Conservation (phyloP, 2,113 vertebrate species). For the Nyctibius bracteatus region DNA sequence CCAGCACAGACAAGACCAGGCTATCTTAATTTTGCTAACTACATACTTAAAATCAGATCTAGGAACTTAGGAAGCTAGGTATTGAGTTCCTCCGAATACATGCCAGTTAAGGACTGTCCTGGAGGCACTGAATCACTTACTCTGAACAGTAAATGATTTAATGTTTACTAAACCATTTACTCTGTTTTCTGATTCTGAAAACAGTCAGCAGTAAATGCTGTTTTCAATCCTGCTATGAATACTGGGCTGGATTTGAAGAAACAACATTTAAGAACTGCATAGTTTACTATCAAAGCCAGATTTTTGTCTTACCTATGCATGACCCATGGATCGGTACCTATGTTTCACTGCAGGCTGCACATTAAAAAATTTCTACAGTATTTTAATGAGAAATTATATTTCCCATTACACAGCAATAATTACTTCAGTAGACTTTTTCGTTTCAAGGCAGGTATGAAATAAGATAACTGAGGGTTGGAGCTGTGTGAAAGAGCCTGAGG, state of each 20-base stretch:
- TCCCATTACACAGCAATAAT: neutral
- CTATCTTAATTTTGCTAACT: neutral
- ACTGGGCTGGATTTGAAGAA: neutral
- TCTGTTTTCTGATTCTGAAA: too few relatives aligned
- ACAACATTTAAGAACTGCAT: neutral
- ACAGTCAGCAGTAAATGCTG: neutral
- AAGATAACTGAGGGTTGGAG: neutral
- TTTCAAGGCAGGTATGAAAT: neutral
- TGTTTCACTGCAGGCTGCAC: neutral
- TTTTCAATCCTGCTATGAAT: neutral
- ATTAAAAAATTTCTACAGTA: neutral
- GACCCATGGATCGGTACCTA: neutral
- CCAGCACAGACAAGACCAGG: neutral
- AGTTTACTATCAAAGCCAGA: neutral
- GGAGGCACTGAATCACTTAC: neutral
- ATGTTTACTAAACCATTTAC: too few relatives aligned
- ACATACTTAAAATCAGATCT: neutral
- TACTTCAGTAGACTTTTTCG: neutral
- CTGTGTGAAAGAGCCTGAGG: neutral
- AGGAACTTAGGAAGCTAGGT: neutral
- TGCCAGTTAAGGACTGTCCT: neutral
- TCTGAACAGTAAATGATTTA: too few relatives aligned
- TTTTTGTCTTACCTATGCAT: neutral
- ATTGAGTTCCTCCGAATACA: fast-evolving
- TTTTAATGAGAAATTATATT: neutral